Conservation (phyloP, 2,797 vertebrate genomes). For the Phataginus tetradactyla region DNA sequence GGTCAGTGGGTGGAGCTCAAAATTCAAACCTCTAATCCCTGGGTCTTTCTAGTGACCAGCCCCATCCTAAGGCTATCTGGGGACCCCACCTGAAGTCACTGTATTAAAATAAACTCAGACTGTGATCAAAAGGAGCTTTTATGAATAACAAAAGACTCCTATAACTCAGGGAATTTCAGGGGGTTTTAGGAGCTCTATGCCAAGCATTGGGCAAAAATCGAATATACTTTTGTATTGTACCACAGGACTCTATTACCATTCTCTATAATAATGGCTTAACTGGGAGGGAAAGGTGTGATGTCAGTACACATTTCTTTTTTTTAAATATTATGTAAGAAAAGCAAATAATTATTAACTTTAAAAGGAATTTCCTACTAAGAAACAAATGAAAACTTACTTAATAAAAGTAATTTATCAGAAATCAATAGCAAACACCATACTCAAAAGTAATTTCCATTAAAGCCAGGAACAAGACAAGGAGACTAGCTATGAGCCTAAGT, state of each 20-base stretch:
- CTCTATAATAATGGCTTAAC: not conserved
- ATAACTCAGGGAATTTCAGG: not conserved
- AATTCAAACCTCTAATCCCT: not conserved
- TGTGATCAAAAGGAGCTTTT: not conserved
- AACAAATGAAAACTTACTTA: not conserved
- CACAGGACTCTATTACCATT: not conserved
- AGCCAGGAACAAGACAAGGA: not conserved
- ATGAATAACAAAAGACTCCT: not conserved
- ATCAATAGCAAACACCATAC: not conserved
- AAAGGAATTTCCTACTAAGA: not conserved
- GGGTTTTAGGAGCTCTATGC: not conserved
- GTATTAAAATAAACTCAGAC: not conserved
- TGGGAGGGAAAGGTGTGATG: not conserved
- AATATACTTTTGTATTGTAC: not conserved
- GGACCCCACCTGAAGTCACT: not conserved
- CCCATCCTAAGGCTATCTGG: not conserved
- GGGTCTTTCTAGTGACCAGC: not conserved
- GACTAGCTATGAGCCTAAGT: not conserved
- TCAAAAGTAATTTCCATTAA: not conserved
- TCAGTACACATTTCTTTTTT: not conserved
- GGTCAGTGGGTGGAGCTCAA: fast-evolving
- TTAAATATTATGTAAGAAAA: not conserved
- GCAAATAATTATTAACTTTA: not conserved
- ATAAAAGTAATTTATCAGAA: not conserved
- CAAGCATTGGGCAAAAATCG: not conserved